Evolutionary conservation across 1,140 invertebrate genomes (phyloP).

Genomic region (Psix sp.): DNA sequence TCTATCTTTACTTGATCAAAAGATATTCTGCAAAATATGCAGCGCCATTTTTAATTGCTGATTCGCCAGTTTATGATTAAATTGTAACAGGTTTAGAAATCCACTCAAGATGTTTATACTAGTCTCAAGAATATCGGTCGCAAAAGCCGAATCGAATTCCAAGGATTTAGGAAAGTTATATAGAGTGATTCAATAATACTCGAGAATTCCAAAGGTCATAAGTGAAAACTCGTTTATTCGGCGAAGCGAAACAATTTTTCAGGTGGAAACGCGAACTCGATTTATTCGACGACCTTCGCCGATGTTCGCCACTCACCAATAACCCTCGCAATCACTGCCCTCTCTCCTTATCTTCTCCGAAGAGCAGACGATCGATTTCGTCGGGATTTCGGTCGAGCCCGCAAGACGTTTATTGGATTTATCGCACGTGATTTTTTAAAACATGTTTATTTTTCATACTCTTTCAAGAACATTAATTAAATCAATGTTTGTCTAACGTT

Average conservation of each 20-base stretch:
- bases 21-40: too few species aligned
- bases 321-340: constrained; percentile 51
- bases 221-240: constrained; percentile 59
- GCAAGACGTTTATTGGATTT: constrained; percentile 62
- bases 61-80: too few species aligned
- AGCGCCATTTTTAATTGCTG: too few species aligned
- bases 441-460: too few species aligned
- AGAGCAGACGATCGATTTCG: constrained; percentile 56
- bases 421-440: constrained; percentile 49
- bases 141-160: constrained; percentile 47
- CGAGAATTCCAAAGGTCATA: constrained; percentile 53
- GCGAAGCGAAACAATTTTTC: constrained; percentile 60
- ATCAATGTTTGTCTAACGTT: too few species aligned
- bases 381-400: constrained; percentile 45
- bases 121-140: constrained; percentile 39
- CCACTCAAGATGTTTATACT: constrained; percentile 38
- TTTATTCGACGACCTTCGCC: constrained; percentile 60
- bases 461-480: too few species aligned
- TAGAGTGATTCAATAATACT: constrained; percentile 55
- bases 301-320: constrained; percentile 49
- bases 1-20: too few species aligned
- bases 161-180: constrained; percentile 47
- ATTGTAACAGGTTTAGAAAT: too few species aligned
- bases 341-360: constrained; percentile 5
- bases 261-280: constrained; percentile 61